Base-by-base conservation (phyloP, 2,797 vertebrate genomes). In the Psittacula echo region DNA sequence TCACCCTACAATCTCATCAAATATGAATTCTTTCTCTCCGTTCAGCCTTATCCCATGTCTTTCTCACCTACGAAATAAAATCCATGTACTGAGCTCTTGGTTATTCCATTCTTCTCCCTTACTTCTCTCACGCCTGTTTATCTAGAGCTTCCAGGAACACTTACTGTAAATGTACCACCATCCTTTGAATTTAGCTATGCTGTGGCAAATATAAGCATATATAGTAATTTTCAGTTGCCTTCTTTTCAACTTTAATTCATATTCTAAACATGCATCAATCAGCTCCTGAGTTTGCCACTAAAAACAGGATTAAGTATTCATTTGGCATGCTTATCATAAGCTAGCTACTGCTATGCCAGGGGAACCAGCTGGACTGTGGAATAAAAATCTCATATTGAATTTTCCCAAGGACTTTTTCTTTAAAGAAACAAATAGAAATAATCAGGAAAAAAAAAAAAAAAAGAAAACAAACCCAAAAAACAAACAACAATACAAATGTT, bases 251-350 rank as follows among this genome's bases (percentile, higher is more conserved):
- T 79, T 93, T 93, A 80, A 93, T 94, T 96, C 18, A 6, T 91
- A 92, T 91, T 97, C 94, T 61, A 92, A 87, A 85, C 75, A 78
- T 70, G 42, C 29, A 82, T 75, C 51, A 78, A 82, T 4, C 21
- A 87, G 32, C n/a, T 84, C 41, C 86, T 71, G 58, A 81, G 80
- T 97, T 96, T 96, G 67, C 42, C 82, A 93, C 85, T 96, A 87
- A 96, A 95, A 87, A 92, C 95, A 95, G 47, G 65, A 94, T 94
- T 96, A 97, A 96, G 24, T 93, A 78, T 85, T 93, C 42, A 84
- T 93, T 94, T 96, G 94, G 81, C 84, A 92, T 94, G 53, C 32
- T 93, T 91, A 87, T 95, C 67, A 65, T 85, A 94, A 8, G 5
- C 67, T 95, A 85, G 70, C 65, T 96, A 93, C 39, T 87, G 17